phyloP scores from a whole-genome alignment of 2,797 vertebrate species.

The Rhinichthys osculus region DNA sequence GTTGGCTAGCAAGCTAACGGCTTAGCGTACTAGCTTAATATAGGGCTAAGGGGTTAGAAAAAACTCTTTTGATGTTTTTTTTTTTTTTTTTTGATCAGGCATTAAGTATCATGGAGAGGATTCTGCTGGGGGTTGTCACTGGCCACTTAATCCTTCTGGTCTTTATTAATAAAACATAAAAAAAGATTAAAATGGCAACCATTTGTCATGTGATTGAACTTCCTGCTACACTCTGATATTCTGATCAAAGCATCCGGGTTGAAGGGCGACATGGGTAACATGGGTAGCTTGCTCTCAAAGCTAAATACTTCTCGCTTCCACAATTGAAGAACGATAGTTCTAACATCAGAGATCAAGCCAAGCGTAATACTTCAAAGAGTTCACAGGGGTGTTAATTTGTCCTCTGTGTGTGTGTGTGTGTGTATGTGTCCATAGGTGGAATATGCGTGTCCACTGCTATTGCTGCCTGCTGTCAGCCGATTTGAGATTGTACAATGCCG shows the following conservation, averaged over 20 bases:
- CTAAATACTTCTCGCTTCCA: not conserved
- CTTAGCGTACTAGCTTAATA: not conserved
- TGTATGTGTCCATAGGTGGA: slow-evolving; percentile 32
- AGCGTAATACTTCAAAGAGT: slow-evolving; percentile 11
- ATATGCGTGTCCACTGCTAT: slow-evolving; percentile 27
- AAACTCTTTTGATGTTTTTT: not conserved
- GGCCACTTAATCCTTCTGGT: not conserved
- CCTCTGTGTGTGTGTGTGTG: not conserved
- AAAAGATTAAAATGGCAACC: not conserved
- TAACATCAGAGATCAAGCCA: slow-evolving; percentile 23
- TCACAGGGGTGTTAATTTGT: slow-evolving; percentile 37
- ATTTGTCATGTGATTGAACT: slow-evolving; percentile 33
- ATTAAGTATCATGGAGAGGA: not conserved
- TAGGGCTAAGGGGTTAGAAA: not conserved
- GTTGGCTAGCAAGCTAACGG: not conserved
- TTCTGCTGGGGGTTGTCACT: not conserved
- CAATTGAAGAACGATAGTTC: not conserved
- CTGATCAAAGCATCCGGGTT: not conserved
- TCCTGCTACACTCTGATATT: slow-evolving; percentile 1
- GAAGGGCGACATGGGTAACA: not conserved
- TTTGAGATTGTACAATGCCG: slow-evolving; percentile 53
- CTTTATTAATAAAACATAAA: not conserved
- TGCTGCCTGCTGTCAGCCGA: slow-evolving; percentile 50
- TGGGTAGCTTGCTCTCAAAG: not conserved
- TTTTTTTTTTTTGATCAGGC: not conserved